A percentile compares a stretch with the other conserved stretches of the same genome.
Evolutionary conservation across 2,888 invertebrate species (phyloP).

Genomic region (Dione vanillae): DNA sequence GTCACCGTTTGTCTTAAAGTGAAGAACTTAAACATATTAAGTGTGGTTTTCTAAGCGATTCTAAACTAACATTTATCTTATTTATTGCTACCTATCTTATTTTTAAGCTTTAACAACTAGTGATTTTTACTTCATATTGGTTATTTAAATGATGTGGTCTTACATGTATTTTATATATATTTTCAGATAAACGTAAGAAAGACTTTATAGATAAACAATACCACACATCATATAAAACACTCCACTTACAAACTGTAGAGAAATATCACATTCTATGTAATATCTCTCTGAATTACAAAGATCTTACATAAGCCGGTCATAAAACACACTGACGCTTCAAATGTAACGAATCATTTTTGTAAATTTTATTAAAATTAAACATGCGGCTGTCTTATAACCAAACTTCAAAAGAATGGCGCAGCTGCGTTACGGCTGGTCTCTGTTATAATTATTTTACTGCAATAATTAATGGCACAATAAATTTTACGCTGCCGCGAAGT

Average conservation of each 20-base stretch:
- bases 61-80: not conserved
- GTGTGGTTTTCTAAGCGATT: not conserved
- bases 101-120: too few relatives aligned
- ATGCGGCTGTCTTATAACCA: conserved; percentile 24
- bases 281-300: not conserved
- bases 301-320: not conserved
- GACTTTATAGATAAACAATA: too few relatives aligned
- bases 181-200: too few relatives aligned
- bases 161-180: too few relatives aligned
- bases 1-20: too few relatives aligned
- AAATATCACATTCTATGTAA: not conserved
- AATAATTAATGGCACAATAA: conserved; percentile 40
- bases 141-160: too few relatives aligned
- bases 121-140: too few relatives aligned
- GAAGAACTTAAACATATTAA: not conserved
- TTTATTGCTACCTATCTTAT: too few relatives aligned
- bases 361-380: conserved; percentile 38
- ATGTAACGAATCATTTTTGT: conserved; percentile 15
- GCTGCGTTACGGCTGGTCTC: conserved; percentile 26
- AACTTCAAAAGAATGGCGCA: conserved; percentile 35
- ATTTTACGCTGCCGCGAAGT: conserved; percentile 19
- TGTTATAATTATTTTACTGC: conserved; percentile 40
- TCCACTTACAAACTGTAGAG: too few relatives aligned
- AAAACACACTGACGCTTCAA: conserved; percentile 1
- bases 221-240: too few relatives aligned